Percentiles rank a stretch among this genome's conserved stretches.
Evolutionary conservation across 2,888 invertebrate species (phyloP).

Genomic region (Acholoe squamosa): DNA sequence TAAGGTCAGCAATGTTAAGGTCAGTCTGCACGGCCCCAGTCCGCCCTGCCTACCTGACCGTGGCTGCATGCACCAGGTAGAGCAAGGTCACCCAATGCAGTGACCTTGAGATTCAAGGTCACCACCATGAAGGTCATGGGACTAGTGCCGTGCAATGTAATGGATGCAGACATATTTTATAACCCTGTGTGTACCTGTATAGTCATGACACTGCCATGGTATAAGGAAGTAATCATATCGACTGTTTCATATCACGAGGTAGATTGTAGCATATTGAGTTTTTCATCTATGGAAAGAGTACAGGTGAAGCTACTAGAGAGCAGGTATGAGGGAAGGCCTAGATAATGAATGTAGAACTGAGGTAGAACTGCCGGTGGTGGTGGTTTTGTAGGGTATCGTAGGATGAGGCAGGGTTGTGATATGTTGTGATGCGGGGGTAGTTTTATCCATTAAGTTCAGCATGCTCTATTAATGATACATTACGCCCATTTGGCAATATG

Average conservation of each 20-base stretch:
- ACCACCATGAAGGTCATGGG: not conserved
- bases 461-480: too few relatives aligned
- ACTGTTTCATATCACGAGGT: not conserved
- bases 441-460: too few relatives aligned
- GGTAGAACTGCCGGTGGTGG: constrained; percentile 18
- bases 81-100: not conserved
- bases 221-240: not conserved
- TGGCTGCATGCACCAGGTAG: constrained; percentile 39
- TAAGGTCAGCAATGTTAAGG: constrained; percentile 38
- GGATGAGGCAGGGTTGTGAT: not conserved
- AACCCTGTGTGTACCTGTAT: not conserved
- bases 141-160: not conserved
- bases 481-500: too few relatives aligned
- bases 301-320: not conserved
- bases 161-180: not conserved
- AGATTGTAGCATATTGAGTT: not conserved
- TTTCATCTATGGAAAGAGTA: not conserved
- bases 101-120: not conserved
- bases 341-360: not conserved
- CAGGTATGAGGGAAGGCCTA: not conserved
- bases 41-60: not conserved
- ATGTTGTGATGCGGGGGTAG: too few relatives aligned
- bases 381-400: not conserved
- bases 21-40: not conserved
- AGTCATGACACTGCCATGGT: not conserved